These are phyloP conservation scores for Himalopsyche anomala DNA, from an alignment of 2,888 invertebrate genomes.

Conservation along the genomic window DNA sequence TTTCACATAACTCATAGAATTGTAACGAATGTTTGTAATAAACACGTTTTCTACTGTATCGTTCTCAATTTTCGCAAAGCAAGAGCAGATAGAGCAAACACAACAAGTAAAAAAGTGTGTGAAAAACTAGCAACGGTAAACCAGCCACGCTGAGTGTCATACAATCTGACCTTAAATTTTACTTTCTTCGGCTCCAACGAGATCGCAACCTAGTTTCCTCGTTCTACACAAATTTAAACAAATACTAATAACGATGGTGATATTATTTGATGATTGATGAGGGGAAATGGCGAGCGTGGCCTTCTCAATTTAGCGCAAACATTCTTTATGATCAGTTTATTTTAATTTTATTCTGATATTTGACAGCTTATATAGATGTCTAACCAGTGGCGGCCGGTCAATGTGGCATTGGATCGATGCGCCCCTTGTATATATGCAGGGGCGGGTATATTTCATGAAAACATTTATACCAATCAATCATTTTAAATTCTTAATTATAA, in stretches of 20 bases:
- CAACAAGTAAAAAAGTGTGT: slow-evolving; percentile 44
- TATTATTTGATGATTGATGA: too few relatives aligned
- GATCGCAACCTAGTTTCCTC: slow-evolving; percentile 57
- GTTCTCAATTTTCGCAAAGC: slow-evolving; percentile 36
- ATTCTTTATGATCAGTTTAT: too few relatives aligned
- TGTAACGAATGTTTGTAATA: not conserved
- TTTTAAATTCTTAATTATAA: too few relatives aligned
- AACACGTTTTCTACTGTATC: slow-evolving; percentile 24
- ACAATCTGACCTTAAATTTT: slow-evolving; percentile 60
- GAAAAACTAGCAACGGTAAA: slow-evolving; percentile 59
- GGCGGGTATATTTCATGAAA: too few relatives aligned
- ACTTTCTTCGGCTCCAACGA: slow-evolving; percentile 58
- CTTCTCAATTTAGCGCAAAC: too few relatives aligned
- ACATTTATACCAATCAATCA: too few relatives aligned
- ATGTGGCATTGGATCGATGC: too few relatives aligned
- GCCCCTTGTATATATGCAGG: too few relatives aligned
- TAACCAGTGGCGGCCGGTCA: too few relatives aligned
- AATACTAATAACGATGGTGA: not conserved
- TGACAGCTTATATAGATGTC: too few relatives aligned
- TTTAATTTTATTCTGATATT: too few relatives aligned
- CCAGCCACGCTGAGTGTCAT: slow-evolving; percentile 45
- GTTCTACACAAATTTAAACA: slow-evolving; percentile 50
- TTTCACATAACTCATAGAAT: slow-evolving; percentile 14
- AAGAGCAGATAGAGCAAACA: slow-evolving; percentile 5
- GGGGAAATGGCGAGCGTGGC: too few relatives aligned